phyloP scores from a whole-genome alignment of 2,888 invertebrate genomes.

The Lysandra coridon region DNA sequence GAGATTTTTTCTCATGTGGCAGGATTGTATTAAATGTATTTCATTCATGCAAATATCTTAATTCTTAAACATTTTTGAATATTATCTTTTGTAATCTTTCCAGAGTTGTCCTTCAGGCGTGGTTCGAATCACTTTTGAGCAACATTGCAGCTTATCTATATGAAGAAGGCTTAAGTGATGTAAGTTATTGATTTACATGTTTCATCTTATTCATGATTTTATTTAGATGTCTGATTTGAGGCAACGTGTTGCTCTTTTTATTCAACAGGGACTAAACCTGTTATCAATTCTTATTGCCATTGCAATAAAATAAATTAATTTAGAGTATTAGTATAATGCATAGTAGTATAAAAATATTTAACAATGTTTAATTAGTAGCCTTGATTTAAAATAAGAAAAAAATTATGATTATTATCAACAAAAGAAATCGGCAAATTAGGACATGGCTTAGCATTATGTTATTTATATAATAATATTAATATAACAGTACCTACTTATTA shows the following conservation, averaged over 20 bases:
- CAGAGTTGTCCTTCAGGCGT: constrained; percentile 60
- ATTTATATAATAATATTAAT: too few relatives aligned
- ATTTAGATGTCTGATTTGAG: not conserved
- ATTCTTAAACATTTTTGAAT: not conserved
- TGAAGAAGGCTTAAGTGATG: constrained; percentile 61
- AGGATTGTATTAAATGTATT: not conserved
- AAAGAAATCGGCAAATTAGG: too few relatives aligned
- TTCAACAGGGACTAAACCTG: not conserved
- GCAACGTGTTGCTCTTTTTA: not conserved
- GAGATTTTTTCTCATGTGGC: not conserved
- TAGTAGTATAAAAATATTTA: not conserved
- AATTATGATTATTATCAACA: not conserved
- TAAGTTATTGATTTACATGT: constrained; percentile 49
- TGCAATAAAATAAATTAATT: not conserved
- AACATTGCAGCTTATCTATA: constrained; percentile 62
- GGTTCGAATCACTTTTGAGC: constrained; percentile 57
- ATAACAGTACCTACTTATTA: too few relatives aligned
- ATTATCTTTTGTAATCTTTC: constrained; percentile 39
- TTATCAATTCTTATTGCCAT: not conserved
- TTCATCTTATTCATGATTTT: not conserved
- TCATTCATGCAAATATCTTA: not conserved
- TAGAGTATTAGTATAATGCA: not conserved
- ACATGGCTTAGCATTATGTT: too few relatives aligned
- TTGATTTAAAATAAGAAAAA: not conserved
- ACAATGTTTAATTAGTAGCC: not conserved